phyloP scores from a whole-genome alignment of 2,888 invertebrate genomes.

The Amphimallon solstitiale region DNA sequence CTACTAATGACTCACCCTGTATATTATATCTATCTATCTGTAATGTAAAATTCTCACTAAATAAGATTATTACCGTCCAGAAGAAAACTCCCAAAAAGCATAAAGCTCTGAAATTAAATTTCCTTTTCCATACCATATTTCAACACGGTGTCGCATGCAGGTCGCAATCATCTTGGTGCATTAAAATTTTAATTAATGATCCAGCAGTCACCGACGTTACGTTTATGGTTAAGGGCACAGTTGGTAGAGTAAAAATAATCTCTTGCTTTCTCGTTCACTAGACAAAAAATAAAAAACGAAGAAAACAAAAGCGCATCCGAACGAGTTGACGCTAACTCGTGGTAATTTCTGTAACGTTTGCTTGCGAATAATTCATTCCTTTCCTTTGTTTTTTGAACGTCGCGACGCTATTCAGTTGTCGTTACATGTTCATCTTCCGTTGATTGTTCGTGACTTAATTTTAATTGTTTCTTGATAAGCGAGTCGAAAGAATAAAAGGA shows the following conservation, averaged over 20 bases:
- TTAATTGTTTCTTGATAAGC: too few species aligned
- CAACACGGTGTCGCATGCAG: neutral
- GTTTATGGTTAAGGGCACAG: slow-evolving; percentile 16
- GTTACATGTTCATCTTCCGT: too few species aligned
- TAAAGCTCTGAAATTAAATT: neutral
- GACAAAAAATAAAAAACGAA: neutral
- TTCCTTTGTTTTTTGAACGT: neutral
- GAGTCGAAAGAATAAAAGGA: too few species aligned
- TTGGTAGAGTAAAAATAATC: slow-evolving; percentile 7
- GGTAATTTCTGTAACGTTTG: neutral
- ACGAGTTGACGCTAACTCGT: neutral
- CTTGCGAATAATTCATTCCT: slow-evolving; percentile 9
- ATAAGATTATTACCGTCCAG: neutral
- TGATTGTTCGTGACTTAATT: too few species aligned
- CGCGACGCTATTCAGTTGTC: too few species aligned
- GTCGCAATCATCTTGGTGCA: slow-evolving; percentile 16
- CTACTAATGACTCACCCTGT: too few species aligned
- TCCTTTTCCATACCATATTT: neutral
- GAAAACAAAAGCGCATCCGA: slow-evolving; percentile 1
- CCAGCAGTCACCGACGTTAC: slow-evolving; percentile 5
- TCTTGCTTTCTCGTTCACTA: neutral
- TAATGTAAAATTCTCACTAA: neutral
- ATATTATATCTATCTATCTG: too few species aligned
- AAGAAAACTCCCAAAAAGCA: neutral
- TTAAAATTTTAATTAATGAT: slow-evolving; percentile 23